phyloP scores from a whole-genome alignment of 2,797 vertebrate genomes.

The Sebastes vulpes region DNA sequence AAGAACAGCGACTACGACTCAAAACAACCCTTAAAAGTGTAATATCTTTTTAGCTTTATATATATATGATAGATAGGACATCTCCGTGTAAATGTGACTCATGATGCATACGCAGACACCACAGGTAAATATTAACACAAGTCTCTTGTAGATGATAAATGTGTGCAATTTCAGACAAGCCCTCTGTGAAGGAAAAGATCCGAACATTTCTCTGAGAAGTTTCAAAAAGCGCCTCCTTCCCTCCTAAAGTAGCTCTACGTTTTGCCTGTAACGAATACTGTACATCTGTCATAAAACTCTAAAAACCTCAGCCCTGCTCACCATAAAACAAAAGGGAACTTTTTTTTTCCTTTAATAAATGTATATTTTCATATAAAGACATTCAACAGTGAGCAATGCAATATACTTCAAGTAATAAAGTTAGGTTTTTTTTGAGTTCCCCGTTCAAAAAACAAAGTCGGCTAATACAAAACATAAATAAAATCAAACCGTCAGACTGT shows the following conservation, averaged over 20 bases:
- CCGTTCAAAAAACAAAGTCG: conserved; percentile 30
- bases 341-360: conserved; percentile 76
- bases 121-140: conserved; percentile 64
- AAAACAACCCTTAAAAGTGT: conserved; percentile 44
- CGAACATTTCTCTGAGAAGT: conserved; percentile 57
- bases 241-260: conserved; percentile 56
- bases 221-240: conserved; percentile 33
- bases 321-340: conserved; percentile 64
- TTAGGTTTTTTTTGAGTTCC: conserved; percentile 75
- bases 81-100: conserved; percentile 46
- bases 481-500: conserved; percentile 5
- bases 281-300: conserved; percentile 72
- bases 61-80: conserved; percentile 41
- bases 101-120: conserved; percentile 39
- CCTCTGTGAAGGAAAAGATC: conserved; percentile 50
- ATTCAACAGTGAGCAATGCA: conserved; percentile 89
- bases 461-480: not conserved
- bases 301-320: conserved; percentile 54
- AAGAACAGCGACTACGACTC: conserved; percentile 27
- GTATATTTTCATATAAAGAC: conserved; percentile 86
- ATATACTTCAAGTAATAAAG: conserved; percentile 92
- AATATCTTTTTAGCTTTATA: conserved; percentile 28
- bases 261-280: conserved; percentile 66
- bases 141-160: conserved; percentile 56
- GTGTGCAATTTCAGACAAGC: conserved; percentile 79